Evolutionary conservation across 2,113 vertebrate genomes (phyloP), one percentile per base, ranked within the genome.

Genomic region (Piliocolobus tephrosceles): DNA sequence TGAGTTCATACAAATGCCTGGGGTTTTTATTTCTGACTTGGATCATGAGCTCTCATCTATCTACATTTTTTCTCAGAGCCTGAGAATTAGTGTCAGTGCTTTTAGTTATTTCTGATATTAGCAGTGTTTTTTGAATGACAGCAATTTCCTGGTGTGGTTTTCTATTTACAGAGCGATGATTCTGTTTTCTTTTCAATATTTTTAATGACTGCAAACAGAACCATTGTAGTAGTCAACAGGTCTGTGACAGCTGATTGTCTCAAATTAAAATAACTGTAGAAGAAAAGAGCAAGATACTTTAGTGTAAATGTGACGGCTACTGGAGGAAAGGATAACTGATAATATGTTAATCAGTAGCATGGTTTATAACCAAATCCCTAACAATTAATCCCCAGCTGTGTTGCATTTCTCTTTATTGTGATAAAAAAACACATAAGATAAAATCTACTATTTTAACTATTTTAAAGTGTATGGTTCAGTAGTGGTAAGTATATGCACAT

Each of bases 201-300:
- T 81, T 92, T 76, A 97, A 94, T 30, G 80, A 66, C 52, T 78
- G 43, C 88, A 95, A 68, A 75, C n/a, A 85, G 94, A 90, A 95
- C 47, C 5, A 1, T 8, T 80, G 25, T 61, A 79, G 66, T 13
- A 73, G 72, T 72, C 85, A 90, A 6, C 57, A 72, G 10, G 43
- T 52, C 45, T 52, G 32, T 32, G 35, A 94, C 45, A 50, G 22
- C 5, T 3, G 18, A 38, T 64, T 75, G 23, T 92, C 81, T 84
- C 84, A 72, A 90, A 89, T 45, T 85, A 87, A 92, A 94, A 88
- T 57, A 57, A 5, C 18, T 45, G 12, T 45, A 40, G 20, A 70
- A 57, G 40, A 80, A 73, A 23, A 94, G 5, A 72, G 58, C 4
- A 47, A 72, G 30, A 22, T 20, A 45, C 76, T 58, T 72, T 43